Base-by-base conservation (phyloP, 2,113 vertebrate species). In the Mixornis gularis region DNA sequence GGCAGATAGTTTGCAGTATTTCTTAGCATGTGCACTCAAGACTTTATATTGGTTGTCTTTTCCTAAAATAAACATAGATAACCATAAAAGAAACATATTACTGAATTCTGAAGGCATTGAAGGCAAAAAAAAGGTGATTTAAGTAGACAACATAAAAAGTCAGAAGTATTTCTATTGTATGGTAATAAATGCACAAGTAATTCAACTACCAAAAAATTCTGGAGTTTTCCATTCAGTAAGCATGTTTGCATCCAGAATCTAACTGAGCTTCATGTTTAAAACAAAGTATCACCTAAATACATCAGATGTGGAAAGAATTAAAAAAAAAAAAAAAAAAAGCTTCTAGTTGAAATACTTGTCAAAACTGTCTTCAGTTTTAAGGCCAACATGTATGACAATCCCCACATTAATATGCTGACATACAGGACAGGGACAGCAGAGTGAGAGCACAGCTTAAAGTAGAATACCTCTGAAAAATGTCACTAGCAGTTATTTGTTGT, bases 301-400 rank as follows among this genome's bases (percentile, higher is more conserved):
- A 78, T 48, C n/a, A 66, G 30, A 17, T 74, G 36, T 32, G 82
- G 71, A 85, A 83, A 71, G 13, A 58, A 63, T 52, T 79, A 93
- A 79, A 72, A n/a, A 82, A 4, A 77, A 80, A 80, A 93, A 79
- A 72, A n/a, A 82, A 4, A 77, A 80, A 90, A 77, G 24, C 48
- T 91, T 78, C 46, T 95, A 68, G 59, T 52, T 76, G 68, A 95
- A 93, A 92, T 64, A 87, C 74, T 91, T 82, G 76, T 79, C n/a
- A 85, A 93, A 95, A 92, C 79, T 89, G 38, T 91, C 73, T 92
- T 79, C 36, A 29, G 17, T 81, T 94, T 92, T 89, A 96, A 93
- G 79, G 94, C 85, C 77, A 84, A 59, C 59, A 73, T 69, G 52
- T 90, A 79, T 24, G 80, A 91, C 52, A 84, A 59, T 84, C 70